Evolutionary conservation across 2,888 invertebrate genomes (phyloP).

Genomic region (Dryomyza anilis): DNA sequence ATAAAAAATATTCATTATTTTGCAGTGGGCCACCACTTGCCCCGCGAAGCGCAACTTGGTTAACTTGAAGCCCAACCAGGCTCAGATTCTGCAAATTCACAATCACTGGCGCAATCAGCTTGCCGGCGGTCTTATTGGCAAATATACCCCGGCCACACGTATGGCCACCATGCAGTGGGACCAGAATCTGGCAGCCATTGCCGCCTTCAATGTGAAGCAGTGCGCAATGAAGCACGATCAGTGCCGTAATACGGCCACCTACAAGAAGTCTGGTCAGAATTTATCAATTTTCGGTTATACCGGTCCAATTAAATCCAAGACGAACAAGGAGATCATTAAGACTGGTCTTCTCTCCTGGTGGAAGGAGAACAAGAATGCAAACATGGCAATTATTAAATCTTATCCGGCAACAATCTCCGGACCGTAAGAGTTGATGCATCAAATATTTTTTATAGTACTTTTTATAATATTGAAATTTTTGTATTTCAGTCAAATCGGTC

Average conservation of each 20-base stretch:
- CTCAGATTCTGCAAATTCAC: conserved; percentile 19
- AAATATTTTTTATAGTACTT: too few relatives aligned
- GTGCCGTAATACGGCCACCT: neutral
- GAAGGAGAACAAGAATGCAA: neutral
- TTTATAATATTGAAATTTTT: too few relatives aligned
- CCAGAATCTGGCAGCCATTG: conserved; percentile 45
- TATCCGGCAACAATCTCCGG: neutral
- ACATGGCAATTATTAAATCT: neutral
- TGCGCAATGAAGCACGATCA: neutral
- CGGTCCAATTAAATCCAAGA: neutral
- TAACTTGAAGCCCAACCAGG: neutral
- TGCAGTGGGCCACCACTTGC: too few relatives aligned
- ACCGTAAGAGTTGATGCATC: neutral
- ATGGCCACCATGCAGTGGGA: conserved; percentile 53
- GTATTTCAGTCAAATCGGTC: conserved; percentile 39
- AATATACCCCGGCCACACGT: conserved; percentile 37
- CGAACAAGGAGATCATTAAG: neutral
- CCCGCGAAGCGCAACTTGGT: conserved; percentile 1
- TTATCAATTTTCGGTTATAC: neutral
- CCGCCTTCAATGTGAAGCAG: conserved; percentile 41
- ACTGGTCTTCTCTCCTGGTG: neutral
- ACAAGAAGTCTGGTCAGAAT: neutral
- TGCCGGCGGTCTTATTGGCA: conserved; percentile 25
- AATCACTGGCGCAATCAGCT: conserved; percentile 33
- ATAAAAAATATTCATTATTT: too few relatives aligned